phyloP scores from a whole-genome alignment of 1,140 invertebrate species.

The Yoshiicerus persimilis region DNA sequence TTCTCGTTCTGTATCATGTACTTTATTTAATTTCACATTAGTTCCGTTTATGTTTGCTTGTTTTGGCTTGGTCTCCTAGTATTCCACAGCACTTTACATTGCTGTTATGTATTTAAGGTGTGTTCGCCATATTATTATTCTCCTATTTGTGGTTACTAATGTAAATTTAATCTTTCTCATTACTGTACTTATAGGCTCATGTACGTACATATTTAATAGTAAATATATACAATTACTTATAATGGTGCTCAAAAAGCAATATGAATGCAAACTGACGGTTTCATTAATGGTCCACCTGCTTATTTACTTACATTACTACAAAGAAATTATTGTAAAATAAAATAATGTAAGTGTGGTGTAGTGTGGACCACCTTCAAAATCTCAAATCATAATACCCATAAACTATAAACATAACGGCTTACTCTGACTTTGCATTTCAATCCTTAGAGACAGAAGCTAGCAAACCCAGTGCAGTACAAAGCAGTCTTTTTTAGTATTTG shows the following conservation, averaged over 20 bases:
- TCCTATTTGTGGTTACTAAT: background rate
- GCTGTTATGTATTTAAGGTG: background rate
- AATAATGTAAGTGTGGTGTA: background rate
- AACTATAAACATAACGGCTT: no score
- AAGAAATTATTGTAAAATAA: background rate
- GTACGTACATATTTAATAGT: background rate
- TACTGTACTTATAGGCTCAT: no score
- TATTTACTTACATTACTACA: background rate
- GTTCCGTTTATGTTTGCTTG: background rate
- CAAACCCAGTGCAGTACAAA: background rate
- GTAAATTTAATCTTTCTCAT: background rate
- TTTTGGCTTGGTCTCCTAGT: background rate
- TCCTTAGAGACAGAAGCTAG: background rate
- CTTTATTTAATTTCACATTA: background rate
- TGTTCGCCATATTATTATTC: background rate
- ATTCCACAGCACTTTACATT: background rate
- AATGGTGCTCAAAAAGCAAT: background rate
- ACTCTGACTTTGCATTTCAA: background rate
- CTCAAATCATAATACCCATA: background rate
- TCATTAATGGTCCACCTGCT: background rate
- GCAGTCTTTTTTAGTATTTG: background rate
- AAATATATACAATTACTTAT: background rate
- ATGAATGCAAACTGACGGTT: background rate
- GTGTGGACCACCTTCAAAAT: background rate
- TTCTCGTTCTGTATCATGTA: background rate